Percentiles rank a stretch among this genome's conserved stretches.
phyloP scores from a whole-genome alignment of 2,888 invertebrate species.

The Pegoplata infirma region DNA sequence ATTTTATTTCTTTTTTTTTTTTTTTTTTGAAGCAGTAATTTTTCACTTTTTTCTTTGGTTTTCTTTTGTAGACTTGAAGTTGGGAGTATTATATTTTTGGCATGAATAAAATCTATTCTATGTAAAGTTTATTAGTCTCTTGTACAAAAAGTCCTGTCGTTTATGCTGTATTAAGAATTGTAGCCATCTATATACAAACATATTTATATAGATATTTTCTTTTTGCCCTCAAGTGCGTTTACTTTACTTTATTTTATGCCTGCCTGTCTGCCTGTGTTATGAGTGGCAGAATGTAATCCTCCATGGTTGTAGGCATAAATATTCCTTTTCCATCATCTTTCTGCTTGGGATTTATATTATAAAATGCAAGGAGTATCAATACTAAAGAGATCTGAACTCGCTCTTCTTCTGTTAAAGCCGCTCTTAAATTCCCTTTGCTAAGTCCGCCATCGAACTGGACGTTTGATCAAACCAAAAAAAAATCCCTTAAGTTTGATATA shows the following conservation, averaged over 20 bases:
- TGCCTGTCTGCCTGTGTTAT: constrained; percentile 21
- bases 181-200: too few species aligned
- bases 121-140: constrained; percentile 36
- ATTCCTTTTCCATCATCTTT: constrained; percentile 37
- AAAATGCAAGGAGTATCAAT: neutral
- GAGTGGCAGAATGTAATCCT: constrained; percentile 18
- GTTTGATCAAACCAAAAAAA: too few species aligned
- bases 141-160: constrained; percentile 40
- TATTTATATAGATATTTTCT: too few species aligned
- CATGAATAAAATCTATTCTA: constrained; percentile 21
- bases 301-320: constrained; percentile 23
- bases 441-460: too few species aligned
- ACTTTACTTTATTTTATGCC: too few species aligned
- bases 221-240: constrained; percentile 35
- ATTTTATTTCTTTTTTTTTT: too few species aligned
- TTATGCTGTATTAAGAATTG: constrained; percentile 35
- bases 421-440: too few species aligned
- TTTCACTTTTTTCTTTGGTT: constrained; percentile 24
- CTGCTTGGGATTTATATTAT: constrained; percentile 6
- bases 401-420: too few species aligned
- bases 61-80: neutral
- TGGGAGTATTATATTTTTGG: neutral
- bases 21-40: constrained; percentile 35
- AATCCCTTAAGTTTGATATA: too few species aligned
- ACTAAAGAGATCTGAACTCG: too few species aligned